Base-by-base conservation (phyloP, 2,888 invertebrate genomes). In the Drosophila cognata region DNA sequence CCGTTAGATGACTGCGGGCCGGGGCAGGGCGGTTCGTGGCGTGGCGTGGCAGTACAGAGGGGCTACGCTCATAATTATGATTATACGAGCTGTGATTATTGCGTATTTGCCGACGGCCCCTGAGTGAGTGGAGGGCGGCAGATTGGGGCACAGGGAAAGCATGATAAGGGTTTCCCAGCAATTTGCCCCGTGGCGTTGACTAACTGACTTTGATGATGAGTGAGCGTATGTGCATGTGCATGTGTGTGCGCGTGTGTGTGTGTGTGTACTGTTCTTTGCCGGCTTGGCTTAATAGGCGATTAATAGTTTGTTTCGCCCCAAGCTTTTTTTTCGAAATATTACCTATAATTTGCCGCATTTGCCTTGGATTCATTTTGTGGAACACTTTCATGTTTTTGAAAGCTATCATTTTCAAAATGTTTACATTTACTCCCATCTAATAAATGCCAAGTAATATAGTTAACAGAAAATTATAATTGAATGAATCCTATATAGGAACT, bases 21-120 rank as follows among this genome's bases (percentile, higher is more conserved):
- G 35, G 35, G 5, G n/a, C 25, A 35, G 16, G 38, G 33, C 21
- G 21, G 21, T 1, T 21, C 46, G 38, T 46, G 38, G 35, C n/a
- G 25, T 41, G 43, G 53, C 33, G 63, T 59, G 57, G 43, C 48
- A 29, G 21, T 21, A 46, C 25, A 57, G 61, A 63, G 64, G 35
- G 64, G 35, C 79, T 60, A 41, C 69, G 36, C 61, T 51, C 84
- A 74, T 82, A 82, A 86, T 82, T 86, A 82, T 80, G 82, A 74
- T 86, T 80, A 86, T 77, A 83, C 74, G 82, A 86, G 77, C 87
- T 71, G 70, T 83, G 87, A 86, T 86, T 82, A 77, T 71, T 67
- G 31, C 75, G 68, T 59, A 60, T 72, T 67, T 55, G 36, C 55
- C 36, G 36, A 35, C 35, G 10, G 10, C 10, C 16, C 18, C 52